Percentiles rank a stretch among this genome's conserved stretches.
phyloP scores from a whole-genome alignment of 2,113 vertebrate species.

The Nibea albiflora region DNA sequence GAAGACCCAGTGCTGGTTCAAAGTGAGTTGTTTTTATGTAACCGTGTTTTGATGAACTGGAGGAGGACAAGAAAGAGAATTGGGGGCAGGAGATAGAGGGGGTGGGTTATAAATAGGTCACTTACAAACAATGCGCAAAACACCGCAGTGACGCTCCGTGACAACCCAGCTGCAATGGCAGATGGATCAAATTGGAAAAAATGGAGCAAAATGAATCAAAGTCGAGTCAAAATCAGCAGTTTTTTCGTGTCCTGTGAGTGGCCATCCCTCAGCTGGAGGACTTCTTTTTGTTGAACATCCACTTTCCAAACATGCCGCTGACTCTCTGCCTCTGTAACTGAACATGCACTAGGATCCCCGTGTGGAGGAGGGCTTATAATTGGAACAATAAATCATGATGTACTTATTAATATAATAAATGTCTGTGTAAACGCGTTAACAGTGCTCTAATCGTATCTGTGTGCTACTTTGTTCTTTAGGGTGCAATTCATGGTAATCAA shows the following conservation, averaged over 20 bases:
- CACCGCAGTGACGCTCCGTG: constrained; percentile 66
- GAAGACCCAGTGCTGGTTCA: constrained; percentile 38
- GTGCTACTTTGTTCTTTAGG: constrained; percentile 17
- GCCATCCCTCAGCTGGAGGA: background rate
- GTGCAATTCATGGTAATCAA: constrained; percentile 4
- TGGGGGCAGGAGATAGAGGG: constrained; percentile 66
- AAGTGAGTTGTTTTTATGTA: constrained; percentile 53
- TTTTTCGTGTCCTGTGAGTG: background rate
- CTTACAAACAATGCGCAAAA: constrained; percentile 56
- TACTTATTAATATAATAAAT: constrained; percentile 18
- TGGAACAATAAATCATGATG: background rate
- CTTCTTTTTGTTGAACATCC: background rate
- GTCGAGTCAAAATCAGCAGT: background rate
- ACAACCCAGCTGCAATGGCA: constrained; percentile 79
- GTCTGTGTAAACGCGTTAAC: background rate
- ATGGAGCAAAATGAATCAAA: constrained; percentile 67
- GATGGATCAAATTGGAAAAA: constrained; percentile 73
- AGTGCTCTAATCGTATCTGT: background rate
- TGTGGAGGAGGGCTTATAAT: background rate
- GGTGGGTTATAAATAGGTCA: constrained; percentile 82
- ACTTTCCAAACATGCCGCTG: background rate
- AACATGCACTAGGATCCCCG: background rate
- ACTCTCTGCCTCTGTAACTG: background rate
- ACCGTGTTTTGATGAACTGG: constrained; percentile 67
- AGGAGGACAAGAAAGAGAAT: constrained; percentile 61